Conservation (phyloP, 2,888 invertebrate genomes). For the Acleris laterana region DNA sequence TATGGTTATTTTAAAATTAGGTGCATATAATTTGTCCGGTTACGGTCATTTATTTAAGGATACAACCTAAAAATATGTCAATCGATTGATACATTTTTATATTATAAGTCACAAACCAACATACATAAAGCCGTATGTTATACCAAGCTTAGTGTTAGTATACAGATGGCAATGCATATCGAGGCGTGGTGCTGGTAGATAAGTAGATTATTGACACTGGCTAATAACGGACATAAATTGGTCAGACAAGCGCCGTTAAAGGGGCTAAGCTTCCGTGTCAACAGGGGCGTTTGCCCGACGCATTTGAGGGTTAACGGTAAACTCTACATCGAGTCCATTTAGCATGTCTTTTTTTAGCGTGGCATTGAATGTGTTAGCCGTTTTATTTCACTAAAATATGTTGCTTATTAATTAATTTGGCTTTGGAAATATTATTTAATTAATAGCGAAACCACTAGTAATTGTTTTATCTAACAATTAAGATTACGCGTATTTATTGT, state of each 20-base stretch:
- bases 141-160: conserved; percentile 29
- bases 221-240: conserved; percentile 78
- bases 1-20: too few relatives aligned
- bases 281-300: conserved; percentile 71
- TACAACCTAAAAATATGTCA: not conserved
- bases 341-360: too few relatives aligned
- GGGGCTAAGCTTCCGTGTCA: conserved; percentile 79
- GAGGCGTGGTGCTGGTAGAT: conserved; percentile 81
- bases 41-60: too few relatives aligned
- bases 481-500: too few relatives aligned
- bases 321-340: too few relatives aligned
- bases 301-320: conserved; percentile 57
- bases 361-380: conserved; percentile 30
- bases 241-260: conserved; percentile 78
- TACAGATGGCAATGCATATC: conserved; percentile 66
- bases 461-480: too few relatives aligned
- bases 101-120: not conserved
- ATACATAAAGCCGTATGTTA: conserved; percentile 8
- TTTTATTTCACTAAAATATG: conserved; percentile 64
- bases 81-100: not conserved
- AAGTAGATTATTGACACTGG: conserved; percentile 82
- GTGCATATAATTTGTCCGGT: too few relatives aligned
- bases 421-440: too few relatives aligned
- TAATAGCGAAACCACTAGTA: too few relatives aligned
- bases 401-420: conserved; percentile 42